Base-by-base conservation (phyloP, 2,888 invertebrate species). In the Myathropa florea region DNA sequence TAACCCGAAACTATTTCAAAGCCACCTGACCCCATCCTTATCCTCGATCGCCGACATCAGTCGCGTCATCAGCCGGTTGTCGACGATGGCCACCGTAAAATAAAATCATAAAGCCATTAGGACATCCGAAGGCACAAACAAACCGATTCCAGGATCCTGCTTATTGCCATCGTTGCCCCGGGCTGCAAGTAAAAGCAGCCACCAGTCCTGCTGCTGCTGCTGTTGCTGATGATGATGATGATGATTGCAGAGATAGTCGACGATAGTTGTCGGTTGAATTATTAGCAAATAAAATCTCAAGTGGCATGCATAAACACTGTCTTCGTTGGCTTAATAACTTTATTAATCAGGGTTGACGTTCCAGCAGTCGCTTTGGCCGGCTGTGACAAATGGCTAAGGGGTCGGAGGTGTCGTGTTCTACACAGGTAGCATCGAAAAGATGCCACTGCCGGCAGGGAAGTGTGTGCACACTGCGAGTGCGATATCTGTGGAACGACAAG, bases 251-350 rank as follows among this genome's bases (percentile, higher is more conserved):
- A 76, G 82, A 86, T 83, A 70, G 73, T 18, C 59, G 70, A 79
- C 75, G 75, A 83, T 86, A 83, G 83, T 86, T 86, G 71, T 57
- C 78, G 71, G 86, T 86, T 86, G 86, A 86, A 71, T 86, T 86
- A 86, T 86, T 75, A 86, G 86, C 83, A 78, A 86, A 86, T 86
- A 86, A 86, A 86, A 86, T 75, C 86, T 79, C 71, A 86, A 86
- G 86, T 86, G 83, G 82, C 61, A 71, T 79, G 78, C 73, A 86
- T 86, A 86, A 86, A 86, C 86, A 83, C 78, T 71, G 39, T 70
- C 83, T 83, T 86, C 83, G 78, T 86, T 67, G 86, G 65, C 83
- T 83, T 86, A 86, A 86, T 83, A 86, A 86, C 86, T 86, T 86
- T 86, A 86, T 86, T 86, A 86, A 86, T 86, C 86, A 86, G 83